Evolutionary conservation across 2,113 vertebrate species (phyloP).

Genomic region (Syrrhaptes paradoxus): DNA sequence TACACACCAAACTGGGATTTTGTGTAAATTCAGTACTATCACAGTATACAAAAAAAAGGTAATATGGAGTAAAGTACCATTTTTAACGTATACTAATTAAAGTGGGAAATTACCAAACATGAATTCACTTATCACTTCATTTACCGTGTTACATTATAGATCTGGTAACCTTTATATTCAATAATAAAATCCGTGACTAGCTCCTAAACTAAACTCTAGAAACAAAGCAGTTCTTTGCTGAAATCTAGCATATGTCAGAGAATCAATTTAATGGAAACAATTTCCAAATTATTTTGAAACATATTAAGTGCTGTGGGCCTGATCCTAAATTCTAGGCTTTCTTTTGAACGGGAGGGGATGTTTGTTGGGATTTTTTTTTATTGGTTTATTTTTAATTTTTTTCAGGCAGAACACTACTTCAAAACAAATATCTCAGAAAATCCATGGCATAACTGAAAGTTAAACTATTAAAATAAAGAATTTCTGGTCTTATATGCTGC

Average conservation of each 20-base stretch:
- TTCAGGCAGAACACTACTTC: background rate
- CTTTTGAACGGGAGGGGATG: no score
- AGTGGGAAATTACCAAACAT: slow-evolving; percentile 29
- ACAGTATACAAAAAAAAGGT: background rate
- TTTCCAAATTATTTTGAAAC: background rate
- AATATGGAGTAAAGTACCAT: background rate
- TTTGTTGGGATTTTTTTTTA: background rate
- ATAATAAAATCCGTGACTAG: slow-evolving; percentile 24
- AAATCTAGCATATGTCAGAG: background rate
- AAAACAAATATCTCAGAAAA: background rate
- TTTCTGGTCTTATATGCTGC: background rate
- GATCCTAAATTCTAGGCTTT: background rate
- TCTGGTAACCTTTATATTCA: slow-evolving; percentile 52
- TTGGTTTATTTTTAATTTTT: no score
- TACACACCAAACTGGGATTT: background rate
- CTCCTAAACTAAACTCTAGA: slow-evolving; percentile 39
- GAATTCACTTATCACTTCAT: slow-evolving; percentile 49
- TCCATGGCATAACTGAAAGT: background rate
- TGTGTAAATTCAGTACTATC: background rate
- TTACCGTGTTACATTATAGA: slow-evolving; percentile 39
- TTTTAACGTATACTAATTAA: slow-evolving; percentile 37
- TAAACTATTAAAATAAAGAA: background rate
- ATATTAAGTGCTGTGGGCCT: background rate
- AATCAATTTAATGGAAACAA: background rate
- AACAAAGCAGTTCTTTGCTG: background rate